Conservation (phyloP, 2,113 vertebrate genomes). For the Solenodon paradoxus region DNA sequence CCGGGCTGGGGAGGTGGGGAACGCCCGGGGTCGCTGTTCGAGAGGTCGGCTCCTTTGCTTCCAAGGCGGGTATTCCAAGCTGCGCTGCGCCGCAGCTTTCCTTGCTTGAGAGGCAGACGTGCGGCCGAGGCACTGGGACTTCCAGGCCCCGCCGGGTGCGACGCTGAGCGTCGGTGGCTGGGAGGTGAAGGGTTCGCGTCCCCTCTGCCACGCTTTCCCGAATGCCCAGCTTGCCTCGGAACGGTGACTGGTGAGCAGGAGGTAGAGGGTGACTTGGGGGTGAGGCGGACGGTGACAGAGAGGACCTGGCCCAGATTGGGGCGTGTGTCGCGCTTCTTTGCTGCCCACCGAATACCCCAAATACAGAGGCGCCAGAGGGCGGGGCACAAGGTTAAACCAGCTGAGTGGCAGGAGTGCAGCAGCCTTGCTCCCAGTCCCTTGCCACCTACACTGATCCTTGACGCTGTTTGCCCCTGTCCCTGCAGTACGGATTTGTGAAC, state of each 20-base stretch:
- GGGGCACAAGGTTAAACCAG: not conserved
- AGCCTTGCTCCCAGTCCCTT: not conserved
- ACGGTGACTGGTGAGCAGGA: conserved; percentile 35
- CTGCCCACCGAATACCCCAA: not conserved
- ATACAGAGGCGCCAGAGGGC: not conserved
- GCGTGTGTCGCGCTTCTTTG: accelerated
- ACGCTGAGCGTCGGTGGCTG: not conserved
- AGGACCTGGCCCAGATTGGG: not conserved
- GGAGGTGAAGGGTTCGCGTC: not conserved
- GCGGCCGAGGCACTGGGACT: not conserved
- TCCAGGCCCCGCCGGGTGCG: not conserved
- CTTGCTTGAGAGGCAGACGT: not conserved
- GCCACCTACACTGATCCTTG: not conserved
- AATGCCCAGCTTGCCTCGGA: not conserved
- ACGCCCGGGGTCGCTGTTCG: not conserved
- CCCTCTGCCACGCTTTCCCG: not conserved
- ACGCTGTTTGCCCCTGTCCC: not conserved
- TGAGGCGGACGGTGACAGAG: not conserved
- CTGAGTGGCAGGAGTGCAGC: accelerated
- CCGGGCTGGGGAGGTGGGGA: not conserved
- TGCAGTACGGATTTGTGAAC: conserved; percentile 98
- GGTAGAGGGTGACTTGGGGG: not conserved
- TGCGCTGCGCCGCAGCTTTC: too few relatives aligned
- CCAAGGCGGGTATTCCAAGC: accelerated
- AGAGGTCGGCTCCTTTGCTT: not conserved